Conservation (phyloP, 2,113 vertebrate genomes). For the Loxodonta africana region DNA sequence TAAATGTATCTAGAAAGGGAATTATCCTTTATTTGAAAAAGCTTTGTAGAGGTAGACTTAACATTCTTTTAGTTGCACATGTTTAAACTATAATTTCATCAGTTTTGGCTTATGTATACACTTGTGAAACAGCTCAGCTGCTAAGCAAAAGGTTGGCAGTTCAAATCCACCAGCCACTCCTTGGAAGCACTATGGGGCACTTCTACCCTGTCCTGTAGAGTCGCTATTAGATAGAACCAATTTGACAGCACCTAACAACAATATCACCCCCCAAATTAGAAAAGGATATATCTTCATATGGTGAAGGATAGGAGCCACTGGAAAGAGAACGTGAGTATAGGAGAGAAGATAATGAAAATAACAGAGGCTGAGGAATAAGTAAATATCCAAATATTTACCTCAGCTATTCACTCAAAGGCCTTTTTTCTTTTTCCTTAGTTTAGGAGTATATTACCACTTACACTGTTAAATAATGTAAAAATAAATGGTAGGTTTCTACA, state of each 20-base stretch:
- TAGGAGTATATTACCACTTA: not conserved
- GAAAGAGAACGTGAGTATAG: not conserved
- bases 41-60: not conserved
- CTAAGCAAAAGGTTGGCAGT: no score
- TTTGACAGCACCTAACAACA: no score
- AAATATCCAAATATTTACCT: not conserved
- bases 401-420: not conserved
- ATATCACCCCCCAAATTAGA: not conserved
- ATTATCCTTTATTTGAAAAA: not conserved
- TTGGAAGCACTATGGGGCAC: no score
- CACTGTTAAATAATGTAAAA: not conserved
- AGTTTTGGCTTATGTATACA: not conserved
- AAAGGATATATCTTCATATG: not conserved
- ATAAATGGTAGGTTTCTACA: conserved; percentile 14
- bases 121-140: not conserved
- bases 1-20: not conserved
- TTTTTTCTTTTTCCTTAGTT: not conserved
- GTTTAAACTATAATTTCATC: not conserved
- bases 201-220: no score
- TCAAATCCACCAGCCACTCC: no score
- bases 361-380: not conserved
- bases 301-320: not conserved
- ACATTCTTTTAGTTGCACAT: not conserved
- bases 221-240: no score
- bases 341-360: not conserved